phyloP scores from a whole-genome alignment of 2,797 vertebrate genomes.

The Melanotaenia maccullochi region DNA sequence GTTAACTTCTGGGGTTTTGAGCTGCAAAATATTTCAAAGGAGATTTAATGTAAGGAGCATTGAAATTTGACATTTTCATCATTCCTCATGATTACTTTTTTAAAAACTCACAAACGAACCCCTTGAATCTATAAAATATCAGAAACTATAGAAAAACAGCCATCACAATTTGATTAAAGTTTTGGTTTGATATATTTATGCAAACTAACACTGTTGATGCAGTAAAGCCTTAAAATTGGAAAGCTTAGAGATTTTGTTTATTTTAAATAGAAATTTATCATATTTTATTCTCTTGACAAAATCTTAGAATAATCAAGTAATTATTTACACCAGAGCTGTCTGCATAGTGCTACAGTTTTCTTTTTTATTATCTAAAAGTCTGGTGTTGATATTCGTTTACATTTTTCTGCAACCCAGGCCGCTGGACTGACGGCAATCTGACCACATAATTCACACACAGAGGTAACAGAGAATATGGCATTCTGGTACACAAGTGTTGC shows the following conservation, averaged over 20 bases:
- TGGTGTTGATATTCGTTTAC: not conserved
- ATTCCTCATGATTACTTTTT: not conserved
- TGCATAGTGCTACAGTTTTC: not conserved
- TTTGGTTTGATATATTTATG: too few relatives aligned
- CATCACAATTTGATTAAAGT: not conserved
- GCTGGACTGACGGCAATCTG: not conserved
- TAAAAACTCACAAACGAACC: not conserved
- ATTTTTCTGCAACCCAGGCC: not conserved
- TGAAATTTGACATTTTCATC: not conserved
- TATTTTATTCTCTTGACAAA: not conserved
- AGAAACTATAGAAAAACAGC: not conserved
- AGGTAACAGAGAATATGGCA: not conserved
- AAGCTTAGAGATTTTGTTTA: not conserved
- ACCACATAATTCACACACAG: not conserved
- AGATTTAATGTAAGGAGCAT: not conserved
- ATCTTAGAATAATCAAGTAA: not conserved
- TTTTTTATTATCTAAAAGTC: not conserved
- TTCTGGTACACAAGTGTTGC: slow-evolving; percentile 1
- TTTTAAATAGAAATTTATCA: not conserved
- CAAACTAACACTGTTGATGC: not conserved
- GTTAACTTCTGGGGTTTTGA: not conserved
- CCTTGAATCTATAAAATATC: not conserved
- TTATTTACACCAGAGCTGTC: not conserved
- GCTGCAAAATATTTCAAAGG: not conserved
- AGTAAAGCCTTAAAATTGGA: not conserved